A percentile compares a stretch with the other conserved stretches of the same genome.
Evolutionary conservation across 2,797 vertebrate species (phyloP).

Genomic region (Gobio occitaniae): DNA sequence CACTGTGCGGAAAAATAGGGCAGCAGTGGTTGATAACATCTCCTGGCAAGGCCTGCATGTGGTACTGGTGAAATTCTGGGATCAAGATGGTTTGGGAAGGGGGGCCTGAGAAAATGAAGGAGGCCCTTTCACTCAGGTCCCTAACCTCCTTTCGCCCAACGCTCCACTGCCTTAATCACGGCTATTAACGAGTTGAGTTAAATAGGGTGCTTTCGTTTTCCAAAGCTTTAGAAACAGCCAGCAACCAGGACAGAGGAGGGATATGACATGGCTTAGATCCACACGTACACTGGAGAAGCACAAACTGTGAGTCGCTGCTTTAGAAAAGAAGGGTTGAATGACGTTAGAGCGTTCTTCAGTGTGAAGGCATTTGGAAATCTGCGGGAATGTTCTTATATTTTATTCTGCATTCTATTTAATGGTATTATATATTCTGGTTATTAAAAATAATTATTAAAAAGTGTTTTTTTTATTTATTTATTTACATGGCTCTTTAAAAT

Average conservation of each 20-base stretch:
- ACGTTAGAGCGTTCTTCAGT: background rate
- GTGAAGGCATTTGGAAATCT: background rate
- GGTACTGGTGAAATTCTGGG: constrained; percentile 43
- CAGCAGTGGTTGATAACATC: constrained; percentile 57
- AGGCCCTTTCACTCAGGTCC: constrained; percentile 8
- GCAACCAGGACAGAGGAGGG: constrained; percentile 36
- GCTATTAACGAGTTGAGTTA: constrained; percentile 45
- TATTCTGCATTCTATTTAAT: background rate
- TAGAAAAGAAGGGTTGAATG: background rate
- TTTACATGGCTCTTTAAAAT: background rate
- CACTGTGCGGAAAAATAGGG: constrained; percentile 19
- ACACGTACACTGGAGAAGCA: constrained; percentile 41
- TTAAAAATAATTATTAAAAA: background rate
- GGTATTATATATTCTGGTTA: background rate
- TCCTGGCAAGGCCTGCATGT: constrained; percentile 46
- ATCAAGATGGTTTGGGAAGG: constrained; percentile 24
- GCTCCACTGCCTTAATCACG: constrained; percentile 55
- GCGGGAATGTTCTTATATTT: background rate
- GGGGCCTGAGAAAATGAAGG: background rate
- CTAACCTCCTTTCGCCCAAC: constrained; percentile 25
- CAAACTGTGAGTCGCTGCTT: background rate
- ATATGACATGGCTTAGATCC: constrained; percentile 54
- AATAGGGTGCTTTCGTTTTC: constrained; percentile 52
- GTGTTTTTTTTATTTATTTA: background rate
- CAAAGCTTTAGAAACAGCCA: constrained; percentile 25